Conservation (phyloP, 2,797 vertebrate genomes). For the Fratercula arctica region DNA sequence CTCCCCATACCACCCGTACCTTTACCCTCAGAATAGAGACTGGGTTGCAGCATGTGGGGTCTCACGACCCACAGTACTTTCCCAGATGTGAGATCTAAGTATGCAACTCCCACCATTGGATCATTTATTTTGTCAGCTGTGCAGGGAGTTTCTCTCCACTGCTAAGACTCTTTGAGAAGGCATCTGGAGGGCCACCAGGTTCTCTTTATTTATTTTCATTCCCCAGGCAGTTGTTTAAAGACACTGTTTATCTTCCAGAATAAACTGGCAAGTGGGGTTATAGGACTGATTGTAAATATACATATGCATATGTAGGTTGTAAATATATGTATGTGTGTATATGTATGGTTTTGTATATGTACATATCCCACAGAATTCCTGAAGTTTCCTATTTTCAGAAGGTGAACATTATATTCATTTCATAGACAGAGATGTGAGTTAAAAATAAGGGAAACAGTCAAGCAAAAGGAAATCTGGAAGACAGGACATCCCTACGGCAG, state of each 20-base stretch:
- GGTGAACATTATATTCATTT: not conserved
- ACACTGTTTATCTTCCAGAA: not conserved
- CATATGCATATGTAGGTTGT: not conserved
- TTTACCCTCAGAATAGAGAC: not conserved
- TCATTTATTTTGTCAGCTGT: conserved; percentile 44
- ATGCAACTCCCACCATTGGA: not conserved
- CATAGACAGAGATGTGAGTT: not conserved
- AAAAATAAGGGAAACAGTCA: not conserved
- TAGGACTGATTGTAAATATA: not conserved
- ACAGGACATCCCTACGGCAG: not conserved
- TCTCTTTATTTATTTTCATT: not conserved
- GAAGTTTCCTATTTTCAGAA: not conserved
- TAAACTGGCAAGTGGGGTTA: not conserved
- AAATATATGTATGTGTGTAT: not conserved
- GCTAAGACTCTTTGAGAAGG: not conserved
- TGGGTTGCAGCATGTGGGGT: not conserved
- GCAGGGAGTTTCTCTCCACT: not conserved
- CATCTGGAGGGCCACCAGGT: not conserved
- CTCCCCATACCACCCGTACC: not conserved
- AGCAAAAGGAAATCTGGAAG: not conserved
- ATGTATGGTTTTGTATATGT: not conserved
- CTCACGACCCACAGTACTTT: not conserved
- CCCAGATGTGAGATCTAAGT: not conserved
- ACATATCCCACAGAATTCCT: not conserved
- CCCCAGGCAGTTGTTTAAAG: not conserved